Conservation (phyloP, 2,888 invertebrate species). For the Penaeus monodon region DNA sequence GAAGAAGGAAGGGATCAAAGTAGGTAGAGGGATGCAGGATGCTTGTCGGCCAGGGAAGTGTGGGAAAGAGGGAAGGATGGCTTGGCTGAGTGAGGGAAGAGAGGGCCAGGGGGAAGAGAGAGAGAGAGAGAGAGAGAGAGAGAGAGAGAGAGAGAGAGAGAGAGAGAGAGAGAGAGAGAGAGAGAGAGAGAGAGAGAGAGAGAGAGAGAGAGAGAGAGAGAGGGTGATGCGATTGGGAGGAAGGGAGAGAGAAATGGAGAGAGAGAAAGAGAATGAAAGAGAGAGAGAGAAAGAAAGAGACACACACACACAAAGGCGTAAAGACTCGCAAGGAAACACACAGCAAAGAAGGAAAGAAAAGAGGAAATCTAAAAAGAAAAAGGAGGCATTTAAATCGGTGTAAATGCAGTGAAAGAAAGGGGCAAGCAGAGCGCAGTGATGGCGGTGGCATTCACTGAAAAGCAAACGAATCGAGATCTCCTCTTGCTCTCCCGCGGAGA, state of each 20-base stretch:
- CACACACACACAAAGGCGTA: background rate
- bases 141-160: background rate
- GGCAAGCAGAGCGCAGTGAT: too few species aligned
- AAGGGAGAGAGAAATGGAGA: background rate
- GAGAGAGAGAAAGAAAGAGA: background rate
- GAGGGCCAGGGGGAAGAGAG: background rate
- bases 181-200: too few species aligned
- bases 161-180: background rate
- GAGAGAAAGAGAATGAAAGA: background rate
- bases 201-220: too few species aligned
- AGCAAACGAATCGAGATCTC: too few species aligned
- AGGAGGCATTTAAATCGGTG: too few species aligned
- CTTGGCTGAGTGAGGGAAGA: background rate
- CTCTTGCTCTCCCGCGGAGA: too few species aligned
- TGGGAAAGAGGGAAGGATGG: background rate
- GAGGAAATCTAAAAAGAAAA: background rate
- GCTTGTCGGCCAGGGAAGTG: background rate
- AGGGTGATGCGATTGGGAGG: background rate
- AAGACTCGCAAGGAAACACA: background rate
- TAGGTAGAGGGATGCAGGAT: too few species aligned
- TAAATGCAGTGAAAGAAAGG: too few species aligned
- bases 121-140: background rate
- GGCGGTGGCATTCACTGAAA: too few species aligned
- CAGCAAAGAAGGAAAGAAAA: background rate
- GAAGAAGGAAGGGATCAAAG: too few species aligned